Base-by-base conservation (phyloP, 2,888 invertebrate genomes). In the Heliconius cydno region DNA sequence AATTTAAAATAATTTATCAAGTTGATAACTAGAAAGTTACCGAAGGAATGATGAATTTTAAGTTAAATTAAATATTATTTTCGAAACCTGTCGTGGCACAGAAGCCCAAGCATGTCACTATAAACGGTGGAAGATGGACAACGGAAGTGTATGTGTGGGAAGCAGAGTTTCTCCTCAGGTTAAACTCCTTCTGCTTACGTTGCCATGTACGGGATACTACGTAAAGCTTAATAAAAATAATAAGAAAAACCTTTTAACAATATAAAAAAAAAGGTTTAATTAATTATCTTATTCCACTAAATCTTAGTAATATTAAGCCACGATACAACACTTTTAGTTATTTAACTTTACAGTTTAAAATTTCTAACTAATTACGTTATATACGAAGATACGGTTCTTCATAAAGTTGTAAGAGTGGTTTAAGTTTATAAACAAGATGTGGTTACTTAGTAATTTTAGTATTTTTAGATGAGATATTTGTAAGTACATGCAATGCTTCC, bases 301-400 rank as follows among this genome's bases (percentile, higher is more conserved):
- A 34, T 67, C 9, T 67, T 10, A 67, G 9, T 30, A 67, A 67
- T 67, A 22, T 67, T 34, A 34, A 67, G 2, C 30, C 30, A 19
- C 19, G 30, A 67, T 30, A 30, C 41, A 46, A 25, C 15, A 46
- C 41, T 71, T 71, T 46, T 46, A 71, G 70, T 70, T 70, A n/a
- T 41, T 70, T 41, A 41, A 70, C 4, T 70, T 70, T 70, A 13
- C 3, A 70, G 3, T 25, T 46, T 15, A 70, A 70, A 70, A 25
- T 25, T 70, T 70, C 70, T 70, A 67, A 67, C 66, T 67, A 67
- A 67, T 67, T 34, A 67, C 66, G 22, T 22, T 34, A 67, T 70
- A 41, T 70, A 70, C 60, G 60, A 60, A 60, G 60, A 60, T 60
- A 46, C 41, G 38, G 38, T 68, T n/a, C 70, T 46, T 25, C 25